Percentiles rank a stretch among this genome's conserved stretches.
Conservation (phyloP, 2,888 invertebrate species). For the Prosapia bicincta region DNA sequence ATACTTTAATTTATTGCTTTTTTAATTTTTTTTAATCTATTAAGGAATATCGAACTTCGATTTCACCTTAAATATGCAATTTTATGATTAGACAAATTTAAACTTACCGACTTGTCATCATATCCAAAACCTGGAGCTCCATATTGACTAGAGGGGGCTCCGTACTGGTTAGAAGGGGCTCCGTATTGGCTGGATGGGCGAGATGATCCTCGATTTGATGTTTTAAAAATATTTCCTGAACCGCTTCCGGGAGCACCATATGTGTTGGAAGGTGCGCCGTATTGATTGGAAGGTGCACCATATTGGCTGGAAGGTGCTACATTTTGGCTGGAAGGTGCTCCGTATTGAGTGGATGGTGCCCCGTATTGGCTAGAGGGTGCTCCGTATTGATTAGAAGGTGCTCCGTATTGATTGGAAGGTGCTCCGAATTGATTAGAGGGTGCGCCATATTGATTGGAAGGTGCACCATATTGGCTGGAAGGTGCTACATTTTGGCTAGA, state of each 20-base stretch:
- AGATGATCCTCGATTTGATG: background rate
- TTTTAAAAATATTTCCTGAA: background rate
- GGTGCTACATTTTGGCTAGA: background rate
- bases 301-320: slow-evolving; percentile 4
- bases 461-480: slow-evolving; percentile 15
- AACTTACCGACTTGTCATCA: slow-evolving; percentile 10
- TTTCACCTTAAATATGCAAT: too few relatives aligned
- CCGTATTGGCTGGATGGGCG: background rate
- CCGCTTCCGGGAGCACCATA: slow-evolving; percentile 14
- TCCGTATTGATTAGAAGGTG: background rate
- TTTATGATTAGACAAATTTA: too few relatives aligned
- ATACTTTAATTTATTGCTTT: too few relatives aligned
- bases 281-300: background rate
- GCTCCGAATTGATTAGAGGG: background rate
- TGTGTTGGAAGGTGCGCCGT: background rate
- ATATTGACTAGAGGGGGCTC: background rate
- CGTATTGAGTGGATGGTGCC: background rate
- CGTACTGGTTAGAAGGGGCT: background rate
- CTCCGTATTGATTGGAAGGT: slow-evolving; percentile 21
- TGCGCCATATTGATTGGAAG: slow-evolving; percentile 25
- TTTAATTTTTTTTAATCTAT: too few relatives aligned
- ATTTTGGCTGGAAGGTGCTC: background rate
- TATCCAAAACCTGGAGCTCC: background rate
- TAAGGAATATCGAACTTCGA: too few relatives aligned
- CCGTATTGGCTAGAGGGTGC: background rate